Evolutionary conservation across 2,797 vertebrate species (phyloP).

Genomic region (Limosa lapponica): DNA sequence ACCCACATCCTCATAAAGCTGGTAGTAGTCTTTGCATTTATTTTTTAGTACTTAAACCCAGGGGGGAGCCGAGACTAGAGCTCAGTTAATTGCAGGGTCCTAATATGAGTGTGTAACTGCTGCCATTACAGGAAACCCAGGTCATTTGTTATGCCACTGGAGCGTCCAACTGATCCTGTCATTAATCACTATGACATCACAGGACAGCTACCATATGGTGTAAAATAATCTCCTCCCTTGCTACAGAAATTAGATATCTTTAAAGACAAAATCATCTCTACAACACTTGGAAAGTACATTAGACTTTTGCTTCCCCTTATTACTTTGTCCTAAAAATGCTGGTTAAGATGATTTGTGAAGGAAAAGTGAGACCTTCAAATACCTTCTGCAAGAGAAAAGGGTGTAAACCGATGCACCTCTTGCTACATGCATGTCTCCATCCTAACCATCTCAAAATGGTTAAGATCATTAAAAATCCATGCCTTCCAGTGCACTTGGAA

Average conservation of each 20-base stretch:
- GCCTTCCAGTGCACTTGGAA: background rate
- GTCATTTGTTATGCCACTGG: constrained; percentile 46
- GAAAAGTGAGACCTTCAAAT: background rate
- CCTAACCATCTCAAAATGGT: background rate
- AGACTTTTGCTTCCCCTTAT: background rate
- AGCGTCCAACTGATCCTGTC: constrained; percentile 48
- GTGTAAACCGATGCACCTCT: background rate
- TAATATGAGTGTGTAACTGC: background rate
- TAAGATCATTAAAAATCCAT: background rate
- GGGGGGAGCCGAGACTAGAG: background rate
- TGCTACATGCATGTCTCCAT: background rate
- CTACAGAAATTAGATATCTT: constrained; percentile 44
- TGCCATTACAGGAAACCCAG: constrained; percentile 41
- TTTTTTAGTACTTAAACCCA: background rate
- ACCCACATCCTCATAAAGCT: constrained; percentile 19
- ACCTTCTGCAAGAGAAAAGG: background rate
- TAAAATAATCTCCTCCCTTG: constrained; percentile 29
- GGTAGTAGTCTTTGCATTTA: background rate
- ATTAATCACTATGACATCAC: constrained; percentile 65
- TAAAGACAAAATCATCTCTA: constrained; percentile 25
- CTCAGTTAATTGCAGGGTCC: constrained; percentile 10
- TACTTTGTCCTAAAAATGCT: background rate
- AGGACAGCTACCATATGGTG: constrained; percentile 59
- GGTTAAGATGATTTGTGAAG: background rate
- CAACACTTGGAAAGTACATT: background rate